Evolutionary conservation across 1,140 invertebrate genomes (phyloP), one percentile per base, ranked within the genome.

Genomic region (Tyrophagus putrescentiae): DNA sequence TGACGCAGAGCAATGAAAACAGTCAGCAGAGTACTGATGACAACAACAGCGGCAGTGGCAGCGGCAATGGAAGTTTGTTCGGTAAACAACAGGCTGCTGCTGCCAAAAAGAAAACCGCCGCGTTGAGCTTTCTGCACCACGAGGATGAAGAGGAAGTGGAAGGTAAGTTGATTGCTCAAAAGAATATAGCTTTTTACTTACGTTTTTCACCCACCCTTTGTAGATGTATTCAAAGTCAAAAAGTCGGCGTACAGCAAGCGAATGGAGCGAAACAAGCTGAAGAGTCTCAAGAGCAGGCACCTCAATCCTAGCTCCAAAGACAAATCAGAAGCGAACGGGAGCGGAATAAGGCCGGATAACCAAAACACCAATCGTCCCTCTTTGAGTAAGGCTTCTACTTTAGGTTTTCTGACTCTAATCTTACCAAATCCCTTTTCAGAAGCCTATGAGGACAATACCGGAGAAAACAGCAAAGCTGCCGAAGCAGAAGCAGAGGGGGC

Each of bases 181-280:
- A 1, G 6, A 42, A 3, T 5, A 42, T 3, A n/a, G n/a, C n/a
- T 42, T 42, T 42, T 5, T 36, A 31, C 3, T 1, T 27, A 33
- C n/a, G 3, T 32, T 57, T 32, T 52, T 60, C 16, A 7, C 32
- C 25, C 6, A 5, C n/a, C 21, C 27, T 59, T 61, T 5, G 48
- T 34, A 21, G 62, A 63, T 57, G 81, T 87, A 36, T 94, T 95
- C 73, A 85, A 90, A 79, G 84, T 94, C 33, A 93, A 90, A 72
- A 94, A 94, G 73, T 93, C 90, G 9, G 87, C 84, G 13, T 85
- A 92, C 65, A 92, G 88, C 73, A 86, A 89, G 72, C 83, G 85
- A 72, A 73, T 87, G 66, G 86, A 92, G 70, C 75, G 76, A 68
- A 78, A 76, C 69, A 72, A 63, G 75, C 62, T 75, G 76, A 53